Conservation (phyloP, 2,888 invertebrate genomes). For the Eumacrocentrus americanus region DNA sequence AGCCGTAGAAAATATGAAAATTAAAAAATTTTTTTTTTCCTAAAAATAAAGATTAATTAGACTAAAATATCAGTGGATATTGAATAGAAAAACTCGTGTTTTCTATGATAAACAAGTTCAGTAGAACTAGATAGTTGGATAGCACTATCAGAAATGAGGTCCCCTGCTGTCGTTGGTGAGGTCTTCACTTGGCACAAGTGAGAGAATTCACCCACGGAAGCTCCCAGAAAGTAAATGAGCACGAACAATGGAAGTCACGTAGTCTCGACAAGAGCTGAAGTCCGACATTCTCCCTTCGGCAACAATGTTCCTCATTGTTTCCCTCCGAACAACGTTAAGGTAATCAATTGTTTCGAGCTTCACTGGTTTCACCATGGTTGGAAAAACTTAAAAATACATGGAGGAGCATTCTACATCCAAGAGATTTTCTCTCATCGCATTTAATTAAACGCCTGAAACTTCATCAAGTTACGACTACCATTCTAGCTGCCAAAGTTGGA, state of each 20-base stretch:
- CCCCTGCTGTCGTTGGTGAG: neutral
- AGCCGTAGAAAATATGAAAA: too few relatives aligned
- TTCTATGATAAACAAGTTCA: conserved; percentile 32
- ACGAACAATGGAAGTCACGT: conserved; percentile 38
- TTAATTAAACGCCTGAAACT: conserved; percentile 1
- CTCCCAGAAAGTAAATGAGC: conserved; percentile 31
- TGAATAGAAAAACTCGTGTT: conserved; percentile 6
- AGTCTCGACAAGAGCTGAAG: conserved; percentile 31
- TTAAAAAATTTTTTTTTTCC: too few relatives aligned
- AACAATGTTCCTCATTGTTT: conserved; percentile 28
- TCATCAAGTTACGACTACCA: neutral
- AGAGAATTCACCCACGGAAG: conserved; percentile 11
- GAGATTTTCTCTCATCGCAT: conserved; percentile 7
- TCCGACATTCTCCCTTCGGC: conserved; percentile 29
- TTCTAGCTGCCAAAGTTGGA: neutral
- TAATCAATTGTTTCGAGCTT: conserved; percentile 37
- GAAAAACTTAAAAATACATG: conserved; percentile 8
- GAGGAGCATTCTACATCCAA: neutral
- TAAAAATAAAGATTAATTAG: too few relatives aligned
- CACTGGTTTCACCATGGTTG: conserved; percentile 10
- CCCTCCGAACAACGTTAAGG: conserved; percentile 32
- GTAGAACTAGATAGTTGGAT: conserved; percentile 29
- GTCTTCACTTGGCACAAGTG: conserved; percentile 5
- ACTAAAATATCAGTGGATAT: neutral
- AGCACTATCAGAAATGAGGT: conserved; percentile 14